Conservation (phyloP, 2,888 invertebrate species). For the Trachelus iudaicus region DNA sequence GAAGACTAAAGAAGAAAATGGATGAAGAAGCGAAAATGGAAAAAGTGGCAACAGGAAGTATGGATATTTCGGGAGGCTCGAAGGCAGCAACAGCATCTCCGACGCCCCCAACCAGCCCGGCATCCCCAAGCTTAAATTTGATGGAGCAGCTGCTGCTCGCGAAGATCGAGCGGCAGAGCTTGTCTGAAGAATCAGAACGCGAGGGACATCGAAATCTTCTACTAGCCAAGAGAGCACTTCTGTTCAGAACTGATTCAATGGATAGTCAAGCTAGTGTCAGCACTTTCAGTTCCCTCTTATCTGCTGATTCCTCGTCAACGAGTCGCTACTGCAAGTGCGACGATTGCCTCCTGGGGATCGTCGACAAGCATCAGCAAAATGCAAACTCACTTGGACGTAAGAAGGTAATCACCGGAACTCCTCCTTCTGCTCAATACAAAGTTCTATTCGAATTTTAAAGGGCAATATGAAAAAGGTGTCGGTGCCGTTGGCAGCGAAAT, state of each 20-base stretch:
- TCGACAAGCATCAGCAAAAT: conserved; percentile 73
- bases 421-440: neutral
- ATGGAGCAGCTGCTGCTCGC: conserved; percentile 86
- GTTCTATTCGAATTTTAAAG: neutral
- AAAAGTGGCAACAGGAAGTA: neutral
- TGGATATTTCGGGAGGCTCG: neutral
- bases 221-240: conserved; percentile 46
- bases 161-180: conserved; percentile 80
- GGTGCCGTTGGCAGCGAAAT: neutral
- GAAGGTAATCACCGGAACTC: conserved; percentile 50
- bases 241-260: conserved; percentile 81
- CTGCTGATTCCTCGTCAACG: conserved; percentile 75
- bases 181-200: conserved; percentile 13
- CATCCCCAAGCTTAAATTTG: conserved; percentile 67
- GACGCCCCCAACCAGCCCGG: conserved; percentile 68
- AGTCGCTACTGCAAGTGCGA: conserved; percentile 83
- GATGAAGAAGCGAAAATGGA: conserved; percentile 10
- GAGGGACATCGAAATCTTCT: conserved; percentile 61
- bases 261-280: conserved; percentile 75
- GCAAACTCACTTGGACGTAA: conserved; percentile 46
- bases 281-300: conserved; percentile 72
- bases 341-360: conserved; percentile 85
- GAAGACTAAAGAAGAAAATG: neutral
- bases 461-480: neutral
- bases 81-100: conserved; percentile 1